These are phyloP conservation scores for Euzetes globulus DNA, from an alignment of 2,888 invertebrate genomes.

Conservation along the genomic window DNA sequence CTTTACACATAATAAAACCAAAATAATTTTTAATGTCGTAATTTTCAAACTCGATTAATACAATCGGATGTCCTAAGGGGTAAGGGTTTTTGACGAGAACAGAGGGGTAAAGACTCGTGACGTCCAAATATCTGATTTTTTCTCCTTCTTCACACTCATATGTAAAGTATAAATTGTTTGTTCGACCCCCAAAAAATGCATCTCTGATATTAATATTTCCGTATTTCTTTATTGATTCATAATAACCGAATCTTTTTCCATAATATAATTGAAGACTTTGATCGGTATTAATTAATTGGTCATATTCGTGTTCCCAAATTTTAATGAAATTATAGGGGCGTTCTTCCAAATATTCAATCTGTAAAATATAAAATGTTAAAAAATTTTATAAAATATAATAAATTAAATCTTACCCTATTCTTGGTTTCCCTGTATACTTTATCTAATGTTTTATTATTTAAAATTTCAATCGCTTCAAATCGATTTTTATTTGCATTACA, in stretches of 20 bases:
- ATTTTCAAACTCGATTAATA: conserved; percentile 37
- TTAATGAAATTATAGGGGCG: neutral
- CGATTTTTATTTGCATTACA: neutral
- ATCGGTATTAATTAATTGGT: neutral
- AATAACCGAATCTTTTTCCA: neutral
- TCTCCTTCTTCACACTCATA: conserved; percentile 36
- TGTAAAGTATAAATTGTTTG: conserved; percentile 42
- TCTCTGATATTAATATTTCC: conserved; percentile 35
- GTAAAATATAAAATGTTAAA: neutral
- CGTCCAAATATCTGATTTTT: conserved; percentile 41
- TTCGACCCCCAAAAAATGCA: conserved; percentile 44
- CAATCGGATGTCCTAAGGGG: conserved; percentile 43
- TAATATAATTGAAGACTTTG: neutral
- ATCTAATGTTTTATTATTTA: neutral
- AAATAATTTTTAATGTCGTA: conserved; percentile 39
- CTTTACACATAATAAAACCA: conserved; percentile 43
- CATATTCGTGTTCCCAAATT: conserved; percentile 7
- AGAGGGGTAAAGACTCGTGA: conserved; percentile 43
- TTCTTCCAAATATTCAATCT: neutral
- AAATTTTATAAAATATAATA: neutral
- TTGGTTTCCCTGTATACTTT: neutral
- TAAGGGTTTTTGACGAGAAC: conserved; percentile 31
- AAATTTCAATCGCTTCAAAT: neutral
- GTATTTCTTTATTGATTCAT: neutral
- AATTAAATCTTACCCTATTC: neutral